Evolutionary conservation across 1,140 invertebrate species (phyloP), one percentile per base, ranked within the genome.

Genomic region (Neodiprion pinetum): DNA sequence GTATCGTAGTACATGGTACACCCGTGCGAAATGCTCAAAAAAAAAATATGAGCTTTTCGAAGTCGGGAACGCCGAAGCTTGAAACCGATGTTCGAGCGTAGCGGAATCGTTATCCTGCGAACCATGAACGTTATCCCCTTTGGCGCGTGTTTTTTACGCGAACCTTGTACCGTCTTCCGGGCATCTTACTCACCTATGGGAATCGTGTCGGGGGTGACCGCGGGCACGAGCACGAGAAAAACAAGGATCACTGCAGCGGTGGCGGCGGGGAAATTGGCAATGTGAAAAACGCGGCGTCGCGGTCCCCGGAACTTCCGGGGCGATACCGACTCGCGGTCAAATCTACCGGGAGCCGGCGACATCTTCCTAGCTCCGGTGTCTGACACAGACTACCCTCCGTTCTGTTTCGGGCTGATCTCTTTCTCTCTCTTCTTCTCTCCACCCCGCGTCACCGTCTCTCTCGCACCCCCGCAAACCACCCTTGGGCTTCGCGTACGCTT

Each of bases 361-460:
- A 83, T 84, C 85, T 82, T 86, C 80, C 82, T 82, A 80, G 81
- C 86, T 85, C 83, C 80, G 81, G 82, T 77, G 82, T 84, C 84
- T 83, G 84, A 84, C 84, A 86, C 84, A 86, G 86, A 87, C 86
- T 87, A 84, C 78, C 78, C 83, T 81, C 81, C 82, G 81, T 81
- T 80, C 82, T 82, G 85, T 80, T 79, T 80, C 82, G 80, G 81
- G 78, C 82, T 83, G 81, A 61, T 61, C n/a, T 61, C 9, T 61
- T 17, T 61, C 53, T 61, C 53, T 12, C 53, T 61, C 53, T 61
- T 9, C 9, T 17, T 17, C 53, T 61, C 53, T 40, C 28, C 28
- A 40, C 28, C 28, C 53, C n/a, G n/a, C n/a, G 11, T 61, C n/a
- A 0, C 53, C 53, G 53, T 82, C 83, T 79, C 78, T 80, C 77